A percentile compares a stretch with the other conserved stretches of the same genome.
Evolutionary conservation across 2,888 invertebrate species (phyloP).

Genomic region (Eupithecia inturbata): DNA sequence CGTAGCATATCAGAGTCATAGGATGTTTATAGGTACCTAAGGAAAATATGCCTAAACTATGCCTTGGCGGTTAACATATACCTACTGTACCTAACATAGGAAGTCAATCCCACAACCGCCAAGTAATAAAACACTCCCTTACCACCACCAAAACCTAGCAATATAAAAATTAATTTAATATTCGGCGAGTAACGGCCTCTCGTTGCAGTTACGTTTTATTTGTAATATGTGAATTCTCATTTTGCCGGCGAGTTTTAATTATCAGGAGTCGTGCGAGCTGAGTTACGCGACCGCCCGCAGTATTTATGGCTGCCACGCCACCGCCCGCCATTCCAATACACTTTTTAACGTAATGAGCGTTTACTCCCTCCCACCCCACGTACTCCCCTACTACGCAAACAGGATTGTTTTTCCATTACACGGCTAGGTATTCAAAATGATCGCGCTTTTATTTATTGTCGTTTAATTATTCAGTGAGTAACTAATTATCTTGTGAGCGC

Average conservation of each 20-base stretch:
- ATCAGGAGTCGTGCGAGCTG: constrained; percentile 81
- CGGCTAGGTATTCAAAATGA: constrained; percentile 38
- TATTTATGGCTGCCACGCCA: constrained; percentile 78
- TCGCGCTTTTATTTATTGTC: constrained; percentile 33
- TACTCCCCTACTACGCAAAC: constrained; percentile 34
- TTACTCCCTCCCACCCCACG: constrained; percentile 48
- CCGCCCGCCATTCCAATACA: constrained; percentile 80
- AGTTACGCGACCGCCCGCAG: constrained; percentile 84
- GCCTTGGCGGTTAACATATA: background rate
- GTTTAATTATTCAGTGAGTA: constrained; percentile 22
- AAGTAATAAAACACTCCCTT: constrained; percentile 32
- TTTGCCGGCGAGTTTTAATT: constrained; percentile 84
- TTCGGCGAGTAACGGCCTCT: constrained; percentile 67
- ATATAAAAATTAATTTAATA: constrained; percentile 59
- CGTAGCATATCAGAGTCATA: no score
- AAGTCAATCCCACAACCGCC: background rate
- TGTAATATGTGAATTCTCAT: constrained; percentile 83
- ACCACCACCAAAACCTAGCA: constrained; percentile 40
- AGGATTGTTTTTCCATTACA: constrained; percentile 54
- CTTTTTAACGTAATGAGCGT: constrained; percentile 83
- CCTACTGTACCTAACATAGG: background rate
- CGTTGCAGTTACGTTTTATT: constrained; percentile 79
- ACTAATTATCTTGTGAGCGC: constrained; percentile 13
- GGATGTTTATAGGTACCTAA: no score
- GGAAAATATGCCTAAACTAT: background rate